Base-by-base conservation (phyloP, 2,888 invertebrate species). In the Euproctis similis region DNA sequence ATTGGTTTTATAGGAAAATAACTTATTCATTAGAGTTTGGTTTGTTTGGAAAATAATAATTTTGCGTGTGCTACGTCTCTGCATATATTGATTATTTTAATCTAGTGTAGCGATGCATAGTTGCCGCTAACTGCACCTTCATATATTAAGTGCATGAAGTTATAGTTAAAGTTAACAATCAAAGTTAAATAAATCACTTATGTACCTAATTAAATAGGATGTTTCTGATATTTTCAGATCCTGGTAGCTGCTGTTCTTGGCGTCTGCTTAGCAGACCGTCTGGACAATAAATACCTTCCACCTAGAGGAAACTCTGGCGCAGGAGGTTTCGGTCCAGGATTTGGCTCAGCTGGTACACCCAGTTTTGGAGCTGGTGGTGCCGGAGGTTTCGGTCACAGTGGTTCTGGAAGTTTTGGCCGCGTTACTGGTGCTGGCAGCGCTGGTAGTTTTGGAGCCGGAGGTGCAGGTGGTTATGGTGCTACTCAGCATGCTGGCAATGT, bases 231-330 rank as follows among this genome's bases (percentile, higher is more conserved):
- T 27, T 64, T 55, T 11, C 65, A 84, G 84, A 65, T 84, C 47
- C 55, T 84, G 31, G 70, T 81, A 49, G 81, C 80, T 49, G 74
- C 82, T 30, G 39, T 84, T 32, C 61, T 84, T 34, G 78, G 81
- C 42, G 74, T 66, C 36, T 80, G 81, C 61, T 59, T 81, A 40
- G 81, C 81, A 42, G 82, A 73, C 56, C 80, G 82, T 28, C 66
- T 82, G 24, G 82, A 82, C 50, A 84, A 82, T 64, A 74, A 78
- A 49, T 84, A 84, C 70, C 73, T 84, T 41, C 84, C 84, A 10
- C 84, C 84, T 36, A 73, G 82, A 59, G 78, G 78, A 27, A 76
- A 76, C 29, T 53, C 71, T 25, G 75, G 80, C 1, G 72, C 80
- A 37, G 78, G 81, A 8, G 78, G 81, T 2, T 73, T 71, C 42